Evolutionary conservation across 2,888 invertebrate genomes (phyloP), one percentile per base, ranked within the genome.

Genomic region (Pycnomerus fuliginosus): DNA sequence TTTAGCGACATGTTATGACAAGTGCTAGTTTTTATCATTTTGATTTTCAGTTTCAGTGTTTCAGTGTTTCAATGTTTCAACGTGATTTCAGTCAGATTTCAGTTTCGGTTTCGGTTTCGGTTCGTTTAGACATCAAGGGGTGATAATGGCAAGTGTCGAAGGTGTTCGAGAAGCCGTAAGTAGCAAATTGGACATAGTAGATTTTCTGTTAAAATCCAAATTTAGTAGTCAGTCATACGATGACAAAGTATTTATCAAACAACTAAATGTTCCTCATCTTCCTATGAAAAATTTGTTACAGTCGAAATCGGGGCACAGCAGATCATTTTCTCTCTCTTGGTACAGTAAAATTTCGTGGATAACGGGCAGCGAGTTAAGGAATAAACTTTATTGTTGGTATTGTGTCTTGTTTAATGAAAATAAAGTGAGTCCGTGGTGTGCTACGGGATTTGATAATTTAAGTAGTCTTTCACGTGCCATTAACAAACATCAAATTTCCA

Each of bases 401-500:
- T 20, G 20, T 20, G 4, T 20, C 5, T 8, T 20, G 8, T 20
- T 20, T 20, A 20, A 8, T 8, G 8, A 8, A 20, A 8, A 20
- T 20, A 20, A 20, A 5, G 8, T 5, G 8, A 5, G 5, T 8
- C 20, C 20, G 33, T 32, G 7, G 28, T 52, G 5, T 20, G 11
- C 41, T 1, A 17, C 14, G 2, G 43, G 30, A 14, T 43, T 23
- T 14, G 43, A 43, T 15, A 37, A 37, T 24, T 25, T 34, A 24
- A 34, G 35, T 14, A 35, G 28, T 35, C 14, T 34, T 36, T 28
- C 34, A 16, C 30, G 23, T 13, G 29, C 31, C 10, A 15, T 30
- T 1, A 15, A 10, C n/a, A 38, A 44, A 32, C 38, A 38, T 25
- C 17, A 38, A 23, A 44, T 32, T 15, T 44, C 31, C 1, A 38